Evolutionary conservation across 2,797 vertebrate species (phyloP).

Genomic region (Phataginus tricuspis): DNA sequence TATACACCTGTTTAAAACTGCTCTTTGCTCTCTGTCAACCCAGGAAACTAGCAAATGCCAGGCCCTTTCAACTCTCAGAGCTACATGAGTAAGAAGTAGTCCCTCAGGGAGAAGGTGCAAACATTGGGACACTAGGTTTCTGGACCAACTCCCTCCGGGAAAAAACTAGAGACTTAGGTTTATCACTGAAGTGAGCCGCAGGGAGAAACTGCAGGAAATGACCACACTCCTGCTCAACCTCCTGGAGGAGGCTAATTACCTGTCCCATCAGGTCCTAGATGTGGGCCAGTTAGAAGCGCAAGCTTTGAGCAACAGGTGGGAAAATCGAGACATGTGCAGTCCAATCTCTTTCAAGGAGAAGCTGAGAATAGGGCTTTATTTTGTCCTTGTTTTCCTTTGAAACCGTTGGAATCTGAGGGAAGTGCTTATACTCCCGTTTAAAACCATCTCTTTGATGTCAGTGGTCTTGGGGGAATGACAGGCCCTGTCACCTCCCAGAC

Average conservation of each 20-base stretch:
- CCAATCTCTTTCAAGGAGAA: background rate
- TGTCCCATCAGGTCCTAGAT: background rate
- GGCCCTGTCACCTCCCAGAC: background rate
- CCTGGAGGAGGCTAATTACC: background rate
- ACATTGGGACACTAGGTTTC: background rate
- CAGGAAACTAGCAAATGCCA: background rate
- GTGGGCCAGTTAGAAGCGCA: background rate
- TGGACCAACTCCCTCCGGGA: background rate
- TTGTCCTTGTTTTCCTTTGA: background rate
- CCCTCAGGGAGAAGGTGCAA: background rate
- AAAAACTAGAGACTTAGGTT: background rate
- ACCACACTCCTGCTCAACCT: background rate
- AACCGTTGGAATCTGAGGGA: background rate
- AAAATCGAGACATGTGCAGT: background rate
- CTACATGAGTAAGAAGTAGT: background rate
- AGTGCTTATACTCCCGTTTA: background rate
- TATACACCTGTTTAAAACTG: background rate
- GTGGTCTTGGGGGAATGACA: background rate
- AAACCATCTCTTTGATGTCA: background rate
- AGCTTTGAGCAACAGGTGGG: background rate
- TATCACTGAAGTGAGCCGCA: background rate
- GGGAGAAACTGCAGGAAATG: background rate
- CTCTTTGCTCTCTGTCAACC: background rate
- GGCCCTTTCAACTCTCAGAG: background rate
- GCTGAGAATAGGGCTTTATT: background rate